Evolutionary conservation across 2,888 invertebrate genomes (phyloP).

Genomic region (Acrobasis repandana): DNA sequence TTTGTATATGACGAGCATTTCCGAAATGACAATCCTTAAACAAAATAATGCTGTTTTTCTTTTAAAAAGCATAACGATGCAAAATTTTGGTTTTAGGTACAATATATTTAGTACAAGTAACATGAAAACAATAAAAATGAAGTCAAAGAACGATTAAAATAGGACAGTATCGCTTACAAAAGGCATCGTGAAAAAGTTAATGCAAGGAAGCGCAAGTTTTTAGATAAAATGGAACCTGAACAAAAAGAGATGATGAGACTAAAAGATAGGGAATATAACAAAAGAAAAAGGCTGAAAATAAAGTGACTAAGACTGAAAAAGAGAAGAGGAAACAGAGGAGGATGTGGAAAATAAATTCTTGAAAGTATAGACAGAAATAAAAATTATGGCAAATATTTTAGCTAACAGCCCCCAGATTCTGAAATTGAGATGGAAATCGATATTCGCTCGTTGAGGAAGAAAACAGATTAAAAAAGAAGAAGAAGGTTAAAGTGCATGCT

Average conservation of each 20-base stretch:
- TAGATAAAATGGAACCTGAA: slow-evolving; percentile 27
- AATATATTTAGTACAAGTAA: not conserved
- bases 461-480: too few species aligned
- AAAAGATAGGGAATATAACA: slow-evolving; percentile 29
- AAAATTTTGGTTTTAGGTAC: not conserved
- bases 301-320: slow-evolving; percentile 26
- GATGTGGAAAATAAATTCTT: slow-evolving; percentile 17
- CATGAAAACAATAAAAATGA: not conserved
- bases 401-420: slow-evolving; percentile 18
- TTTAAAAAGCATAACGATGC: not conserved
- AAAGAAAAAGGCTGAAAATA: slow-evolving; percentile 28
- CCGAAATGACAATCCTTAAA: slow-evolving; percentile 22
- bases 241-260: slow-evolving; percentile 21
- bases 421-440: slow-evolving; percentile 20
- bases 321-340: slow-evolving; percentile 22
- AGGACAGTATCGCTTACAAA: not conserved
- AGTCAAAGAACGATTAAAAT: not conserved
- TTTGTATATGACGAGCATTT: slow-evolving; percentile 24
- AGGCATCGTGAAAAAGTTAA: slow-evolving; percentile 18
- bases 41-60: too few species aligned
- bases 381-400: slow-evolving; percentile 11
- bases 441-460: slow-evolving; percentile 16
- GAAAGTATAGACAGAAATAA: slow-evolving; percentile 24
- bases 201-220: slow-evolving; percentile 26
- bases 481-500: slow-evolving; percentile 22